Evolutionary conservation across 2,888 invertebrate species (phyloP), one percentile per base, ranked within the genome.

Genomic region (Ormia ochracea): DNA sequence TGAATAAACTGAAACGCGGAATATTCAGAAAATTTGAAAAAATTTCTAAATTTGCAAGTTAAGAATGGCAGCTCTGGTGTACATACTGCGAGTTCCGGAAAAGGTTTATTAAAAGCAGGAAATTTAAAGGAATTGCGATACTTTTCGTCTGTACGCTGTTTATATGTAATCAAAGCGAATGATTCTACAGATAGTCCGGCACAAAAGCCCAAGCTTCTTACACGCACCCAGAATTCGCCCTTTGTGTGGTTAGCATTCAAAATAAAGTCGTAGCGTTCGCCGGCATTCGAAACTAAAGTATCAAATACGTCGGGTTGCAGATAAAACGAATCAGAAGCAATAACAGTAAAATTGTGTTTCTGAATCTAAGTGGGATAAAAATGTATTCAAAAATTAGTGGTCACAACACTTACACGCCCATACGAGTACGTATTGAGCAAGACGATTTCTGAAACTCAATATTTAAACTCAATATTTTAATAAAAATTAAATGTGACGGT

Each of bases 261-360:
- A 1, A 91, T 87, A 54, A 91, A 89, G 81, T 91, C 91, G 83
- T 89, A 91, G 48, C 91, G 85, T 83, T 92, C 92, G 0, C 92
- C 92, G 7, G 91, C 83, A 56, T 90, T 86, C 0, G 85, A 81
- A 0, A 86, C 79, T 3, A 90, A 59, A 4, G 87, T 84, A 56
- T 88, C 85, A 33, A 87, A 85, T 3, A 19, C 7, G 10, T 82
- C 69, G 0, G 88, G 87, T 17, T 83, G 69, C 1, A 89, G 81
- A 14, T 86, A 75, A 59, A 82, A 85, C 0, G 88, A 88, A 82
- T 90, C 90, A 0, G 86, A 84, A 1, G 90, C 86, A 19, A 90
- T 89, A 3, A 90, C 68, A 6, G 77, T 83, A 65, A 90, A 36
- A 0, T 54, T 80, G 68, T 90, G 90, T 3, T 83, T 52, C 69